These are phyloP conservation scores for Aphis gossypii DNA, from an alignment of 1,140 invertebrate genomes.

Conservation along the genomic window DNA sequence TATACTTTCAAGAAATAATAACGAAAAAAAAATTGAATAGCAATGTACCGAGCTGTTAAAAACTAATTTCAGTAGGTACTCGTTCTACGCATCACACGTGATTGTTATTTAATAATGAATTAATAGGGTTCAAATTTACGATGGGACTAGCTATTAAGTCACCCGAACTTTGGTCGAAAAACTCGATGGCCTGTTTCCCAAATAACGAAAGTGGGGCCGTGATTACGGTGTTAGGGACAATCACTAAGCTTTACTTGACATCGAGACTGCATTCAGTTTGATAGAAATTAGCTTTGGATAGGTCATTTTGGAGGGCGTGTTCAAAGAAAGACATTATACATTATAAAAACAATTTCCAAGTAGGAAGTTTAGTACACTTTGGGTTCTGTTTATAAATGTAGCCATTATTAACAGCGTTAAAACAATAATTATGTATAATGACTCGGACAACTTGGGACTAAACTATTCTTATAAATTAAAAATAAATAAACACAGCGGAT, in stretches of 20 bases:
- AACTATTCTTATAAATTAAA: neutral
- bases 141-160: neutral
- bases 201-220: neutral
- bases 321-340: neutral
- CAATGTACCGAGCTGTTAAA: neutral
- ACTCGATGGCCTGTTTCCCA: neutral
- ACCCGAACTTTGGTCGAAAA: neutral
- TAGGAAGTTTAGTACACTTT: neutral
- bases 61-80: neutral
- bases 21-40: neutral
- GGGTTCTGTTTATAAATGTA: neutral
- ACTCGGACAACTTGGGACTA: neutral
- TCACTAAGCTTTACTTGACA: neutral
- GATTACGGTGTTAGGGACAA: neutral
- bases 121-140: neutral
- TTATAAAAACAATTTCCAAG: neutral
- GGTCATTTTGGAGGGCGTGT: neutral
- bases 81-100: neutral
- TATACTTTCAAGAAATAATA: neutral
- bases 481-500: neutral
- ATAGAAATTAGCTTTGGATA: neutral
- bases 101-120: neutral
- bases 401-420: constrained; percentile 5
- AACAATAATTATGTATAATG: neutral
- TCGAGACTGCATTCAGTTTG: neutral